A percentile compares a stretch with the other conserved stretches of the same genome.
Conservation (phyloP, 2,113 vertebrate species). For the Pomatorhinus ruficollis region DNA sequence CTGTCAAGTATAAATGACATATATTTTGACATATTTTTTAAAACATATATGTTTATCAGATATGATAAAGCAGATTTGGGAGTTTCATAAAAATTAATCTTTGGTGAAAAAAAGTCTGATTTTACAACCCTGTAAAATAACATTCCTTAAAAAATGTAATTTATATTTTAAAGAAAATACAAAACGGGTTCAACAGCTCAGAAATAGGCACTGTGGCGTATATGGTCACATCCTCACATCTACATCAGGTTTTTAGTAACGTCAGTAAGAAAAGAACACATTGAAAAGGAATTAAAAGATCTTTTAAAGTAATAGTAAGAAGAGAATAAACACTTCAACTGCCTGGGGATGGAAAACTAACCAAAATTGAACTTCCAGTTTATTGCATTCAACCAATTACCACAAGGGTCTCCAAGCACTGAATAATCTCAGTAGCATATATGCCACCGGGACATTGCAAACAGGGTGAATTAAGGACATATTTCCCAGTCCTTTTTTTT, state of each 20-base stretch:
- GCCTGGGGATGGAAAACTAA: constrained; percentile 9
- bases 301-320: neutral
- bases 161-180: neutral
- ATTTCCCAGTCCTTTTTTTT: constrained; percentile 34
- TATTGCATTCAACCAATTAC: constrained; percentile 8
- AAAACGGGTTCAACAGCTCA: neutral
- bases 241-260: neutral
- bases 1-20: neutral
- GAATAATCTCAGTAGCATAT: constrained; percentile 4
- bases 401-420: constrained; percentile 26
- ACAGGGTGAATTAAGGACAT: constrained; percentile 58
- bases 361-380: constrained; percentile 24
- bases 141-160: neutral
- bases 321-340: constrained; percentile 1
- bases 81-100: neutral
- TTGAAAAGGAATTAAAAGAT: neutral
- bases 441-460: neutral
- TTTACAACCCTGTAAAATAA: neutral
- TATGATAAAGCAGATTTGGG: neutral
- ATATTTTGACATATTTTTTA: neutral
- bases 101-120: neutral
- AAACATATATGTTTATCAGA: neutral
- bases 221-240: neutral
- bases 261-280: neutral
- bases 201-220: neutral